These are phyloP conservation scores for Gyps fulvus DNA, from an alignment of 2,113 vertebrate genomes.

Conservation along the genomic window DNA sequence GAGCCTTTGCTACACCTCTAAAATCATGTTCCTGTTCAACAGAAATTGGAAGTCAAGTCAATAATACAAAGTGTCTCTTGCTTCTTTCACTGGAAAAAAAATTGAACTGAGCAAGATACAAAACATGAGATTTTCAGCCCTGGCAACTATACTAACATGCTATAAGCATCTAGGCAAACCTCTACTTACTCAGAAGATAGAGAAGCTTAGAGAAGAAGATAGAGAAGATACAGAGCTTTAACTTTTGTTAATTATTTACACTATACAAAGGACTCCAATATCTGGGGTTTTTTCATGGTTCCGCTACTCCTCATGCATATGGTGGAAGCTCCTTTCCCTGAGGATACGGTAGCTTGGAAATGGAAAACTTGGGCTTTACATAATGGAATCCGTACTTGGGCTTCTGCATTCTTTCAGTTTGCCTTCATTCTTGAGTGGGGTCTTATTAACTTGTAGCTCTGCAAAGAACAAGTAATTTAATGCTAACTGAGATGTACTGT, in stretches of 20 bases:
- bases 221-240: background rate
- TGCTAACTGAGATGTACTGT: background rate
- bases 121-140: slow-evolving; percentile 2
- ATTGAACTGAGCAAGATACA: background rate
- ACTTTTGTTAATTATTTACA: background rate
- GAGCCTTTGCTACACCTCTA: background rate
- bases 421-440: background rate
- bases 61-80: background rate
- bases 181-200: background rate
- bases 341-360: background rate
- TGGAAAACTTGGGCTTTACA: background rate
- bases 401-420: background rate
- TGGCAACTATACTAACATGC: background rate
- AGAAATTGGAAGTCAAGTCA: background rate
- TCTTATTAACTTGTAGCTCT: background rate
- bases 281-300: background rate
- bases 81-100: slow-evolving; percentile 35
- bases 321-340: background rate
- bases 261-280: background rate
- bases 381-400: background rate
- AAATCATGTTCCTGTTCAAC: background rate
- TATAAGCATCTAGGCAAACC: background rate
- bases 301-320: background rate
- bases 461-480: background rate
- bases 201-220: background rate